Conservation (phyloP, 2,888 invertebrate genomes). For the Lasioglossum marginatum region DNA sequence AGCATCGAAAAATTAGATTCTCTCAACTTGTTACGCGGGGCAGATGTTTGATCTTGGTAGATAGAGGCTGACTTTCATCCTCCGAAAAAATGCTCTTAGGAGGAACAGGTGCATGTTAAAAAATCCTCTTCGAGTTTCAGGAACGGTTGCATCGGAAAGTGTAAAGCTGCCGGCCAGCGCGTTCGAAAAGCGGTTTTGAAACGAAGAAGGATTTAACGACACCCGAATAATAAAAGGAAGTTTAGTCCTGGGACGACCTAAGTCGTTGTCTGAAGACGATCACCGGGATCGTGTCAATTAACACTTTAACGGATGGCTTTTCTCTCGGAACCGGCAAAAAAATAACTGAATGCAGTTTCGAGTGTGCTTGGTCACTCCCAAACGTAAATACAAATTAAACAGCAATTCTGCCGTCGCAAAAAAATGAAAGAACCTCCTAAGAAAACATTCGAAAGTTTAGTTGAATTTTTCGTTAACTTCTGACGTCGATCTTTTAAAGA, state of each 20-base stretch:
- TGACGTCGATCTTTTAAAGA: too few species aligned
- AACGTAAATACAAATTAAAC: background rate
- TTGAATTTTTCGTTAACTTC: background rate
- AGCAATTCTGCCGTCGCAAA: too few species aligned
- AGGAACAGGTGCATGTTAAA: conserved; percentile 69
- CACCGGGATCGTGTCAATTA: conserved; percentile 9
- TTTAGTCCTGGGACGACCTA: background rate
- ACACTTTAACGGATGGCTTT: background rate
- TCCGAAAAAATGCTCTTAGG: conserved; percentile 66
- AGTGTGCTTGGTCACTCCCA: background rate
- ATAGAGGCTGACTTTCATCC: conserved; percentile 67
- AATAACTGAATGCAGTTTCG: background rate
- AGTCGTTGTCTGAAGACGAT: background rate
- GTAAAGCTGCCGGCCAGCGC: conserved; percentile 28
- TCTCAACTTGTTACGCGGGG: conserved; percentile 62
- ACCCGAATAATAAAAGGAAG: conserved; percentile 16
- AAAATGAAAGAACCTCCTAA: background rate
- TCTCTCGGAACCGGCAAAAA: background rate
- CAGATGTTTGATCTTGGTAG: conserved; percentile 71
- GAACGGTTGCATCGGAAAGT: conserved; percentile 50
- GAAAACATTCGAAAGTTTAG: too few species aligned
- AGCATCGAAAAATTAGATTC: conserved; percentile 57
- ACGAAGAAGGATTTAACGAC: conserved; percentile 47
- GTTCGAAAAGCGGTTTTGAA: conserved; percentile 11
- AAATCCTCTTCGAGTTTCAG: conserved; percentile 63